These are phyloP conservation scores for Macrochelys suwanniensis DNA, from an alignment of 2,797 vertebrate species.

Conservation along the genomic window DNA sequence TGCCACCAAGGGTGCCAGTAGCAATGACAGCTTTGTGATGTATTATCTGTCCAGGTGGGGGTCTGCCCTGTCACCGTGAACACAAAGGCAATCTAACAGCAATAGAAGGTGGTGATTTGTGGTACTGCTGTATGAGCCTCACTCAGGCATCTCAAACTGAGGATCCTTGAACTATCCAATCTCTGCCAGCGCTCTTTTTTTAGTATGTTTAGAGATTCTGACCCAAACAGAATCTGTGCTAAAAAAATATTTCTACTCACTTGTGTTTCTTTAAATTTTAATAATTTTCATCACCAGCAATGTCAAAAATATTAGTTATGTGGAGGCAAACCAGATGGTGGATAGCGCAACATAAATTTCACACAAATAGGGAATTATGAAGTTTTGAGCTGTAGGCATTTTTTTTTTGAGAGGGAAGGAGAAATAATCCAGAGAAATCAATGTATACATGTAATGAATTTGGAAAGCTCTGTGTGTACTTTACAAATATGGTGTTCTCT, in stretches of 20 bases:
- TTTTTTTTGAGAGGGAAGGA: neutral
- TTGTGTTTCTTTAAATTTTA: neutral
- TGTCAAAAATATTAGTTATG: neutral
- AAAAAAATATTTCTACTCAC: neutral
- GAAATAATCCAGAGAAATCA: neutral
- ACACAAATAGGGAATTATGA: neutral
- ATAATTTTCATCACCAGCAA: neutral
- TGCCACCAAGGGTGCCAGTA: neutral
- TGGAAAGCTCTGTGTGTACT: neutral
- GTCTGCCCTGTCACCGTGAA: neutral
- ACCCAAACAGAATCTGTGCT: neutral
- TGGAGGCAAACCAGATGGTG: neutral
- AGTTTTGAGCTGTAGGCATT: neutral
- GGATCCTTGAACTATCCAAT: neutral
- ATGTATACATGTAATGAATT: neutral
- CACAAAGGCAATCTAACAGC: neutral
- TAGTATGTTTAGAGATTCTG: neutral
- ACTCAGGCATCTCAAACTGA: neutral
- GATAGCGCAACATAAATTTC: neutral
- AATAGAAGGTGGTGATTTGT: neutral
- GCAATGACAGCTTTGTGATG: rapidly evolving
- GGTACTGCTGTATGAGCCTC: neutral
- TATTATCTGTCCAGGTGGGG: neutral
- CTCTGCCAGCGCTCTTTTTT: neutral
- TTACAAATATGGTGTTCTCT: neutral